phyloP scores from a whole-genome alignment of 2,113 vertebrate species.

The Pteronura brasiliensis region DNA sequence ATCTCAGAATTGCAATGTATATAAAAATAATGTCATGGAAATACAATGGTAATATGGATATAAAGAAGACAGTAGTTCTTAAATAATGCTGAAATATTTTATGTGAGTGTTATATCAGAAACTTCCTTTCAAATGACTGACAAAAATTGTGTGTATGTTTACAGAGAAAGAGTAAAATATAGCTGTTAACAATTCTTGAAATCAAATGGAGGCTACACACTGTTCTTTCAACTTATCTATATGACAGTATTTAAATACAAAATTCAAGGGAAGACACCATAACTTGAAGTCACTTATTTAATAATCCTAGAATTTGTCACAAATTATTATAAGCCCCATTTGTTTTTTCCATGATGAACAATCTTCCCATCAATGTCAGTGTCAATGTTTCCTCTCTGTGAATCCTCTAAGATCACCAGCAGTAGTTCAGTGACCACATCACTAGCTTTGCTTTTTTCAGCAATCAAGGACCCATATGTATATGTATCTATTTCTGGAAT shows the following conservation, averaged over 20 bases:
- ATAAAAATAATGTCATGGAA: background rate
- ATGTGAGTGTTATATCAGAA: background rate
- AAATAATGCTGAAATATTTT: background rate
- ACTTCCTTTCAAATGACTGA: background rate
- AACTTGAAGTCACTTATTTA: background rate
- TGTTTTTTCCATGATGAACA: background rate
- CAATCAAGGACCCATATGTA: background rate
- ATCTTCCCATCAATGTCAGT: background rate
- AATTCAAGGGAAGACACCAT: background rate
- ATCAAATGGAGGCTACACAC: background rate
- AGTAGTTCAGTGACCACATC: background rate
- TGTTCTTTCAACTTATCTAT: background rate
- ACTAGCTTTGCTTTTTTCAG: background rate
- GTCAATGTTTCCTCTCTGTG: background rate
- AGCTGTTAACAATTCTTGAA: background rate
- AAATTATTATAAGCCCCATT: background rate
- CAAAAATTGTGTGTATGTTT: background rate
- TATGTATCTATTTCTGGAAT: background rate
- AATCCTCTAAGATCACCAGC: background rate
- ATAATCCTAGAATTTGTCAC: background rate
- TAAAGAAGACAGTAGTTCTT: background rate
- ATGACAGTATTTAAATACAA: background rate
- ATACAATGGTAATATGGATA: background rate
- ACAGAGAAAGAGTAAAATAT: background rate
- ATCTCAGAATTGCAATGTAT: background rate